Conservation (phyloP, 2,113 vertebrate genomes). For the Lasiurus borealis region DNA sequence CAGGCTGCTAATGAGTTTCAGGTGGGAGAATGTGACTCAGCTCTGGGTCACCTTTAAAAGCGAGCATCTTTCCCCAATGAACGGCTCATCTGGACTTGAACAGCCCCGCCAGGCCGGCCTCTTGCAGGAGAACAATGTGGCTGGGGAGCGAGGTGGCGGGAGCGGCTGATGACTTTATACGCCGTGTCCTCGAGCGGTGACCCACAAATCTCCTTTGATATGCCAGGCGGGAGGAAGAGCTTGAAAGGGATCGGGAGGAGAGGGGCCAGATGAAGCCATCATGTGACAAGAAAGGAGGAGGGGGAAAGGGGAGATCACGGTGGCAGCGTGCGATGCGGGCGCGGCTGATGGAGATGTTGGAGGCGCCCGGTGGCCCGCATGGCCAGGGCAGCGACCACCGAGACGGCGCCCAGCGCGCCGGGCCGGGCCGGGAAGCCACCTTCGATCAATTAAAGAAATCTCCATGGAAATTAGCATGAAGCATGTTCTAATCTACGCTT, state of each 20-base stretch:
- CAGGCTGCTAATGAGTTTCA: neutral
- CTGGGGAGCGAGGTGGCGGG: slow-evolving; percentile 83
- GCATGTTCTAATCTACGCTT: slow-evolving; percentile 99
- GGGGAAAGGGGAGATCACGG: neutral
- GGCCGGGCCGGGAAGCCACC: slow-evolving; percentile 89
- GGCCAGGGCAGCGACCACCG: neutral
- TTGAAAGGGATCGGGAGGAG: slow-evolving; percentile 91
- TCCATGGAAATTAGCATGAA: slow-evolving; percentile 99
- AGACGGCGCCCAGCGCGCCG: neutral
- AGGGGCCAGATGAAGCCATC: slow-evolving; percentile 94
- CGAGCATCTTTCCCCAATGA: neutral
- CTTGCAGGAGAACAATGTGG: slow-evolving; percentile 80
- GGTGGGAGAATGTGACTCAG: neutral
- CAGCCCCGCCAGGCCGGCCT: slow-evolving; percentile 71
- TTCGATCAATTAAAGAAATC: slow-evolving; percentile 99
- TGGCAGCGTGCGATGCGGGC: slow-evolving; percentile 83
- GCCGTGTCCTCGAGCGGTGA: slow-evolving; percentile 94
- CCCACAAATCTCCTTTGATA: slow-evolving; percentile 99
- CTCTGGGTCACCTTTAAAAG: neutral
- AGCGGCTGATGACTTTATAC: slow-evolving; percentile 96
- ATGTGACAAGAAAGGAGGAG: slow-evolving; percentile 92
- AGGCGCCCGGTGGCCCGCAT: slow-evolving; percentile 92
- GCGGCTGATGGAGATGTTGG: slow-evolving; percentile 96
- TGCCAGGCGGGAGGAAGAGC: slow-evolving; percentile 94
- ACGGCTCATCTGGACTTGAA: slow-evolving; percentile 51